Evolutionary conservation across 2,888 invertebrate species (phyloP).

Genomic region (Arrhopalites spinosus): DNA sequence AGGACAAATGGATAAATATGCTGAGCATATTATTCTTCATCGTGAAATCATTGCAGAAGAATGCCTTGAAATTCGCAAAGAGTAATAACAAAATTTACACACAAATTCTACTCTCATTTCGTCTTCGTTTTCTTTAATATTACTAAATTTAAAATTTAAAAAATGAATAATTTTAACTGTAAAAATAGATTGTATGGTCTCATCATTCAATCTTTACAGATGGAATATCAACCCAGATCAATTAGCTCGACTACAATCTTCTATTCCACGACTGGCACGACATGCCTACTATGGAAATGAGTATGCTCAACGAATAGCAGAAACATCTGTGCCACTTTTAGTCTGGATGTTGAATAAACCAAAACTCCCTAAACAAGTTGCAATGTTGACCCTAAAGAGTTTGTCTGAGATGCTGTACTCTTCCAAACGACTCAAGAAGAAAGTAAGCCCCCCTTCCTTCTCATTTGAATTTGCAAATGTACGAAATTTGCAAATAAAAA

Average conservation of each 20-base stretch:
- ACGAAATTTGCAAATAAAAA: not conserved
- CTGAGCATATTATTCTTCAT: conserved; percentile 16
- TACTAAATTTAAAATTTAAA: too few species aligned
- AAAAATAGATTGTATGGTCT: too few species aligned
- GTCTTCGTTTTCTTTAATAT: too few species aligned
- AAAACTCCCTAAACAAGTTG: conserved; percentile 39
- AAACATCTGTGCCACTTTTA: conserved; percentile 40
- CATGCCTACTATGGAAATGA: conserved; percentile 47
- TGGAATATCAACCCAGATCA: conserved; percentile 23
- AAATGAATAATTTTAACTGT: too few species aligned
- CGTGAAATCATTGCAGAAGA: conserved; percentile 31
- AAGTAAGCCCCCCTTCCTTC: conserved; percentile 28
- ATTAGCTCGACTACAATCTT: conserved; percentile 9
- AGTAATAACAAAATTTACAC: not conserved
- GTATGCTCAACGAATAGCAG: conserved; percentile 44
- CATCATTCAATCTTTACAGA: too few species aligned
- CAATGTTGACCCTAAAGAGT: conserved; percentile 42
- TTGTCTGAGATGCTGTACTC: conserved; percentile 50
- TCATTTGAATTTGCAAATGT: too few species aligned
- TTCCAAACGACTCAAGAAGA: conserved; percentile 38
- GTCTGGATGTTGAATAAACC: conserved; percentile 48
- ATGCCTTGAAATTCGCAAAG: conserved; percentile 17
- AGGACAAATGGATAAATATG: conserved; percentile 18
- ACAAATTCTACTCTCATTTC: too few species aligned
- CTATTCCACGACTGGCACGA: conserved; percentile 38